Percentiles rank a stretch among this genome's conserved stretches.
Evolutionary conservation across 2,113 vertebrate species (phyloP).

Genomic region (Ailuropoda melanoleuca): DNA sequence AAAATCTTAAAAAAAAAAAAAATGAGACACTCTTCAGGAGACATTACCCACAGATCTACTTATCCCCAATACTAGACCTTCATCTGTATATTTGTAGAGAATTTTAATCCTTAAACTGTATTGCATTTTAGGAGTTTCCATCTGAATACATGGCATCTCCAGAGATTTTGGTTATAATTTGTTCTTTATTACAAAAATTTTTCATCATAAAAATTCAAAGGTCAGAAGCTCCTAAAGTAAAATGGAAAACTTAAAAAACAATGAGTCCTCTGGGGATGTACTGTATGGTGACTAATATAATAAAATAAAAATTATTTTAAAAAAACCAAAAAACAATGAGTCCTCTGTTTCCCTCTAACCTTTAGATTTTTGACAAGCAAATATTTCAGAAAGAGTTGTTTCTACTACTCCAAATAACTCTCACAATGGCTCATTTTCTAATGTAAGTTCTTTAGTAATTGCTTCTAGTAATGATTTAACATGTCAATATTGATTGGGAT

Average conservation of each 20-base stretch:
- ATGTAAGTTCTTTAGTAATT: neutral
- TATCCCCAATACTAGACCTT: neutral
- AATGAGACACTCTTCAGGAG: neutral
- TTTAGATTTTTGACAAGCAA: slow-evolving; percentile 2
- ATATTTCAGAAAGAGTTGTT: neutral
- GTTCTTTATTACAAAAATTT: neutral
- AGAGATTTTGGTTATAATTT: neutral
- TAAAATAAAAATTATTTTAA: too few species aligned
- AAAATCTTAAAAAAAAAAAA: too few species aligned
- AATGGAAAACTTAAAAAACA: neutral
- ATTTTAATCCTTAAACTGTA: neutral
- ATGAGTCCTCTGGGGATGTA: too few species aligned
- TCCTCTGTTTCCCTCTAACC: neutral
- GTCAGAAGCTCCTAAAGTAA: neutral
- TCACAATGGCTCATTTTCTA: neutral
- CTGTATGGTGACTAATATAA: too few species aligned
- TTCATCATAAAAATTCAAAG: neutral
- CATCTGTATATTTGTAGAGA: neutral
- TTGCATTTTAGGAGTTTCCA: neutral
- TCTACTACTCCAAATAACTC: neutral
- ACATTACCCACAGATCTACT: neutral
- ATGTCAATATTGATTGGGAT: neutral
- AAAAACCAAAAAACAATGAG: neutral
- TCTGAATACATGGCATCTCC: neutral
- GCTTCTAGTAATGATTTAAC: neutral